These are phyloP conservation scores for Elephantulus edwardii DNA, from an alignment of 2,113 vertebrate species.

Conservation along the genomic window DNA sequence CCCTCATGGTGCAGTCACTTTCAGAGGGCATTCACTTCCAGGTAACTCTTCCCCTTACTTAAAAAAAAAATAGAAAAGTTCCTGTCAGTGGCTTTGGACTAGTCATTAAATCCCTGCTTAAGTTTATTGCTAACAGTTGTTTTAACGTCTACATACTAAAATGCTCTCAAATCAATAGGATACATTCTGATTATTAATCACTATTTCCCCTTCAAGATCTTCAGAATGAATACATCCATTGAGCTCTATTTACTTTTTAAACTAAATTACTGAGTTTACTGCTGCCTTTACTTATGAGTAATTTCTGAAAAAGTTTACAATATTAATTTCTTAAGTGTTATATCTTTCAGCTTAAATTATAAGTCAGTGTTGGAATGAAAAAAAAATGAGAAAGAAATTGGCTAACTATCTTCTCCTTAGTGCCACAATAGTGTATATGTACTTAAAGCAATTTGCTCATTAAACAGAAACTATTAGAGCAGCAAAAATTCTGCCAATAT, in stretches of 20 bases:
- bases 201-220: constrained; percentile 43
- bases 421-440: constrained; percentile 16
- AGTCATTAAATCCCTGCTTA: constrained; percentile 6
- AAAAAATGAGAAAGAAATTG: constrained; percentile 57
- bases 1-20: background rate
- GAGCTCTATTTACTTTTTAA: constrained; percentile 63
- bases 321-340: constrained; percentile 67
- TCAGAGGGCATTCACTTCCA: background rate
- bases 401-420: constrained; percentile 47
- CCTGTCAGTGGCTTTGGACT: background rate
- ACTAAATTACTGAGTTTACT: constrained; percentile 46
- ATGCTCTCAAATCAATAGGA: constrained; percentile 61
- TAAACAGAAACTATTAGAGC: constrained; percentile 63
- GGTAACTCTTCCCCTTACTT: background rate
- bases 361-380: constrained; percentile 42
- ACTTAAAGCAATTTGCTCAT: constrained; percentile 74
- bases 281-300: background rate
- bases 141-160: constrained; percentile 40
- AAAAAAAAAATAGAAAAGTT: background rate
- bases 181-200: constrained; percentile 55
- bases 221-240: constrained; percentile 9
- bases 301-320: constrained; percentile 43
- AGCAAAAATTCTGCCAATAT: constrained; percentile 71
- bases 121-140: constrained; percentile 29
- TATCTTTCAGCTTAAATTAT: constrained; percentile 62